Conservation (phyloP, 53 echinoderm and acorn worm genomes). For the Mesocentrotus franciscanus region DNA sequence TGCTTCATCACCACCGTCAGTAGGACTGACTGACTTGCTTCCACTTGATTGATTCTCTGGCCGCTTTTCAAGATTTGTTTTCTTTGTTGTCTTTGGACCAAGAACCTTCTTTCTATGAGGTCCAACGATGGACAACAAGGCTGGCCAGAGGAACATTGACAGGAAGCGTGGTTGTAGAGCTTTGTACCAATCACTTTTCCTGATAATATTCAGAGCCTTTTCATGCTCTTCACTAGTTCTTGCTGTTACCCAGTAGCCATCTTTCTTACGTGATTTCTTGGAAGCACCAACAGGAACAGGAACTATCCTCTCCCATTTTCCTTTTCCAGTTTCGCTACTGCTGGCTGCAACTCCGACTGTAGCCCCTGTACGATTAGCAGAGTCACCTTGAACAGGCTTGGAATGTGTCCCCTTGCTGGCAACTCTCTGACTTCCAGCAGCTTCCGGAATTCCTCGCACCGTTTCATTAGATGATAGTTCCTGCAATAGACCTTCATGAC, state of each 20-base stretch:
- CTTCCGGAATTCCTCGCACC: background rate
- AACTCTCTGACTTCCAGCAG: background rate
- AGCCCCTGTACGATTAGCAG: background rate
- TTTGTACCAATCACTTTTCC: conserved; percentile 67
- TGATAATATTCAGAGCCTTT: conserved; percentile 46
- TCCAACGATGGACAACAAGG: conserved; percentile 63
- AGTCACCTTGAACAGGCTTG: background rate
- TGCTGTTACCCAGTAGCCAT: background rate
- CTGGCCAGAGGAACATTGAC: conserved; percentile 79
- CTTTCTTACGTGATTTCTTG: background rate
- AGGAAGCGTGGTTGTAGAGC: conserved; percentile 69
- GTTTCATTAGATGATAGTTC: conserved; percentile 6
- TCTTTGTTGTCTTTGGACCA: background rate
- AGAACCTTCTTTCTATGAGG: conserved; percentile 44
- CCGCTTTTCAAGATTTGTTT: background rate
- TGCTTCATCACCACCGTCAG: background rate
- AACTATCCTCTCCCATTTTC: background rate
- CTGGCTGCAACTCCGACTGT: background rate
- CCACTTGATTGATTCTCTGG: background rate
- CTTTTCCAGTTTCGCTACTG: background rate
- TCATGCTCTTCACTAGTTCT: background rate
- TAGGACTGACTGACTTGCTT: background rate
- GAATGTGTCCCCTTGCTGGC: background rate
- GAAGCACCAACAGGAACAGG: background rate
- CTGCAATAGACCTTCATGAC: conserved; percentile 52